Evolutionary conservation across 2,113 vertebrate species (phyloP), one percentile per base, ranked within the genome.

Genomic region (Sylvietta virens): DNA sequence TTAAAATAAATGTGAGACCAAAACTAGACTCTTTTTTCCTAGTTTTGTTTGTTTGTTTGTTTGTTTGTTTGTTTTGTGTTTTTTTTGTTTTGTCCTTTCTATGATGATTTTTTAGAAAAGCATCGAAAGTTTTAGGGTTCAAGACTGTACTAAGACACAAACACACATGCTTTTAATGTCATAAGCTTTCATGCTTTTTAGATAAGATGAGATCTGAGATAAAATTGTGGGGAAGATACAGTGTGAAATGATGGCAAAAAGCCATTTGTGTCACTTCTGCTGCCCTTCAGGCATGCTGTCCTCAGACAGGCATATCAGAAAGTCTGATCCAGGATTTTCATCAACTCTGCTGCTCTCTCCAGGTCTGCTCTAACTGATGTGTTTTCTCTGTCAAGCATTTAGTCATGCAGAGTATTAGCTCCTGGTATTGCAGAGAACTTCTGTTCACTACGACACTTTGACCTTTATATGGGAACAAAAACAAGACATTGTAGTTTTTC

Each of bases 401-500:
- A 94, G 64, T 78, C 47, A 81, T 67, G 35, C 67, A 89, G 69
- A 74, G n/a, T 60, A 70, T 91, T 91, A 91, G 44, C 60, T 86
- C 51, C 51, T 84, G 81, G 83, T 91, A 51, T 81, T 90, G 58
- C 48, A 72, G 64, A 92, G 83, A 56, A 91, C 64, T 81, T 92
- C 24, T 71, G 73, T 62, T 95, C 72, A 74, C 42, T 66, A 23
- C 1, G 7, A 44, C 51, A 74, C 51, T 86, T 84, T 81, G 83
- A 88, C 86, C 56, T 96, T 95, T 94, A n/a, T 56, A 76, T 1
- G 10, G 35, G 47, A 94, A 83, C 19, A 48, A 92, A 96, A 94
- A 0, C 62, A 94, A 78, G 56, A 54, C 24, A 56, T 45, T 84
- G 39, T 64, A 71, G 47, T 86, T 92, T 83, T 86, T 53, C 22